Evolutionary conservation across 23 tunicate species (phyloP), one percentile per base, ranked within the genome.

Genomic region (Styela plicata): DNA sequence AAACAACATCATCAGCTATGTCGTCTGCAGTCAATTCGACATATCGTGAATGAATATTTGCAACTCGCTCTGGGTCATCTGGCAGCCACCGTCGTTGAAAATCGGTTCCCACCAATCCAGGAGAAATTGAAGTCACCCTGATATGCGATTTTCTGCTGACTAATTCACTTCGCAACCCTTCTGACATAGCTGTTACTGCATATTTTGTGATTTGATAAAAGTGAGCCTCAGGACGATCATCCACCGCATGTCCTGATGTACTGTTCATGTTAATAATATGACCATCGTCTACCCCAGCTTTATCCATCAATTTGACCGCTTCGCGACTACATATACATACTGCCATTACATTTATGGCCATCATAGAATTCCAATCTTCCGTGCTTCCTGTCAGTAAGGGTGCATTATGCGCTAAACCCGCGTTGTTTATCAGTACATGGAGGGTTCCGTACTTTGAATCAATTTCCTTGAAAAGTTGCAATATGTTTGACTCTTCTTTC

Each of bases 201-300:
- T 63, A 79, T 73, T 89, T 89, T 23, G 94, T 82, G 13, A 89
- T 86, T 32, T 86, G 37, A 31, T 89, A 89, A 36, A 85, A 69
- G 31, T 76, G 81, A 22, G 81, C 81, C 16, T 44, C 81, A 19
- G 85, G 85, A 26, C 63, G 27, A n/a, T 17, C 37, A 13, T 63
- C 85, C 30, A 89, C 76, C 2, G 85, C 33, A 37, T 89, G 94
- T 17, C 98, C 98, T 34, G 94, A 82, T 78, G 91, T 70, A 53
- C 94, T 88, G 87, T 94, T 94, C 69, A 94, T 89, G 70, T 89
- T 94, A 77, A 94, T 62, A n/a, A 92, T 80, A 66, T 87, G 83
- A 0, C 97, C 97, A 34, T 85, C 96, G 63, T 85, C 89, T 21
- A 90, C 83, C 31, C 85, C 86, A 5, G 68, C 32, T 24, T 81